These are phyloP conservation scores for Apus apus DNA, from an alignment of 2,113 vertebrate species.

Conservation along the genomic window DNA sequence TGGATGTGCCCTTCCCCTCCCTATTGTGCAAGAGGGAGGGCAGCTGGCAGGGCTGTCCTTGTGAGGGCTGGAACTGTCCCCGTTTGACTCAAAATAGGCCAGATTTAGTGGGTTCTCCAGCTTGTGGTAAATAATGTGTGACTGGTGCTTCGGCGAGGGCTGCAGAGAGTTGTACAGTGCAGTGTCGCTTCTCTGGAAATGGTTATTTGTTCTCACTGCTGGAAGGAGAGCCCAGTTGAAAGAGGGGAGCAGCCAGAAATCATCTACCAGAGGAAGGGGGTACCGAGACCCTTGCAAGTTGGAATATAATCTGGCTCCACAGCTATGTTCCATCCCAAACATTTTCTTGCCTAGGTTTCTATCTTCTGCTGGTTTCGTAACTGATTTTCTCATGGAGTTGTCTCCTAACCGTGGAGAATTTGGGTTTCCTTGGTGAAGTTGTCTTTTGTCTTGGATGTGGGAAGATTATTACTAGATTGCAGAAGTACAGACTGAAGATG, in stretches of 20 bases:
- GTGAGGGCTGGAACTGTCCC: not conserved
- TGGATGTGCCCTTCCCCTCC: conserved; percentile 20
- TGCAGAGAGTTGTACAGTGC: not conserved
- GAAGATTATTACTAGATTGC: not conserved
- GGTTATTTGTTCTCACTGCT: not conserved
- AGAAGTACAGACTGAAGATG: not conserved
- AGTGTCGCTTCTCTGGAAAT: not conserved
- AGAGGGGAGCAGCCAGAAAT: not conserved
- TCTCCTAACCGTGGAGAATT: not conserved
- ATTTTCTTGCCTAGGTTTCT: not conserved
- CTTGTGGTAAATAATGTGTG: not conserved
- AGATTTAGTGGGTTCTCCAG: conserved; percentile 35
- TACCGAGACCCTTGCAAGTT: not conserved
- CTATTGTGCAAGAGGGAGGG: conserved; percentile 3
- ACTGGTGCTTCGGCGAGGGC: conserved; percentile 17
- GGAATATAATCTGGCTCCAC: not conserved
- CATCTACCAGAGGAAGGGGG: not conserved
- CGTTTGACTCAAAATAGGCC: not conserved
- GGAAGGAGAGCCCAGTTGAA: not conserved
- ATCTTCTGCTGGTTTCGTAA: not conserved
- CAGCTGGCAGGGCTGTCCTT: conserved; percentile 13
- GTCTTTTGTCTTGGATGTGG: not conserved
- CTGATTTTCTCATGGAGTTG: not conserved
- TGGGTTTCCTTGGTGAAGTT: not conserved
- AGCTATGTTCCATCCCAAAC: not conserved